Evolutionary conservation across 2,113 vertebrate genomes (phyloP).

Genomic region (Phaethon lepturus): DNA sequence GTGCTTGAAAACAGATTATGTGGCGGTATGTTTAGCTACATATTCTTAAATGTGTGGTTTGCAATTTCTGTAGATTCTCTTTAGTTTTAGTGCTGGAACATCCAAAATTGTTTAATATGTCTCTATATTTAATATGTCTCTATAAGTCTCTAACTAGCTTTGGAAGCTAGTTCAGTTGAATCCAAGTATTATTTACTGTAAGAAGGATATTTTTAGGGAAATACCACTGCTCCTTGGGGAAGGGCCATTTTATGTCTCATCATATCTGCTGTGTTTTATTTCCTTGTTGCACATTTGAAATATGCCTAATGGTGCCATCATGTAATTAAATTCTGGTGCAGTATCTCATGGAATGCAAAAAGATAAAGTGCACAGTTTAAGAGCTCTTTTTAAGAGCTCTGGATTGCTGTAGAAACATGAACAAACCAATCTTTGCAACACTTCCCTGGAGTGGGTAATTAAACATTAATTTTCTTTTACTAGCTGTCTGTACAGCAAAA

Average conservation of each 20-base stretch:
- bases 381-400: neutral
- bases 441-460: neutral
- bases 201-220: neutral
- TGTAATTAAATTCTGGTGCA: conserved; percentile 3
- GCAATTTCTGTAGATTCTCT: neutral
- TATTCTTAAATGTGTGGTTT: neutral
- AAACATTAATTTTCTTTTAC: neutral
- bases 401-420: neutral
- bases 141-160: too few relatives aligned
- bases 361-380: neutral
- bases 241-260: neutral
- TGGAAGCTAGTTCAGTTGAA: neutral
- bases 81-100: neutral
- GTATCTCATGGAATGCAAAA: neutral
- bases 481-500: neutral
- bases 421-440: neutral
- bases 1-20: neutral
- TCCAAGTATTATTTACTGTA: neutral
- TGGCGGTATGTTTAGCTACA: neutral
- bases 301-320: neutral
- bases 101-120: neutral
- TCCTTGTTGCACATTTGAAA: neutral
- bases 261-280: neutral
- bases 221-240: neutral
- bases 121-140: neutral